Base-by-base conservation (phyloP, 2,113 vertebrate species). In the Emydura subglobosa region DNA sequence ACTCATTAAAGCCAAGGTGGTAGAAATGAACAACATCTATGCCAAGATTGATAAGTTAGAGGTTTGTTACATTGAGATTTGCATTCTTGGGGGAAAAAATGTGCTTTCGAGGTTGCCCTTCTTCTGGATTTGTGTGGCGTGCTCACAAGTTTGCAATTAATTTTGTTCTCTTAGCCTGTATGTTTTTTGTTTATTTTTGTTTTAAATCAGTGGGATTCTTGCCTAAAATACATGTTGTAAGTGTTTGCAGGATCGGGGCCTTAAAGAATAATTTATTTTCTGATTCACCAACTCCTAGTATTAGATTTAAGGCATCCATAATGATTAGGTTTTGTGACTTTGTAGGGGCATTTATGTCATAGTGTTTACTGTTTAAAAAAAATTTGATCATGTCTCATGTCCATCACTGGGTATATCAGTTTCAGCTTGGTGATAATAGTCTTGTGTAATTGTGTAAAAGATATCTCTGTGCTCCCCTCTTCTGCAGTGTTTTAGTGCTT, bases 21-120 rank as follows among this genome's bases (percentile, higher is more conserved):
- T 78, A 22, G 97, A 98, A 91, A 95, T 97, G 94, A 97, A 87
- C 79, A 87, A 80, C 50, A 31, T 98, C 93, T 98, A 91, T 5
- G 14, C 95, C 65, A 96, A 83, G 86, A 94, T 91, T 61, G 96
- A 98, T 91, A 97, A 91, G 90, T 91, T 96, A 22, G 97, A 98
- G 98, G 98, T 98, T 83, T 42, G 95, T 96, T 54, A 21, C 49
- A 85, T 91, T 21, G 85, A 86, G 88, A 50, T 51, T 50, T 88
- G 50, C 24, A 34, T 85, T 27, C 65, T 83, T 87, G 39, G 19
- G 39, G 12, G 34, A 2, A 24, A 65, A 50, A 55, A 5, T 89
- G 61, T 82, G 51, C 29, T 76, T 44, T 86, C 54, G 14, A 47
- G 27, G 6, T 79, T 44, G 79, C 27, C 34, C 42, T 25, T 21